Conservation (phyloP, 2,797 vertebrate genomes). For the Manis pentadactyla region DNA sequence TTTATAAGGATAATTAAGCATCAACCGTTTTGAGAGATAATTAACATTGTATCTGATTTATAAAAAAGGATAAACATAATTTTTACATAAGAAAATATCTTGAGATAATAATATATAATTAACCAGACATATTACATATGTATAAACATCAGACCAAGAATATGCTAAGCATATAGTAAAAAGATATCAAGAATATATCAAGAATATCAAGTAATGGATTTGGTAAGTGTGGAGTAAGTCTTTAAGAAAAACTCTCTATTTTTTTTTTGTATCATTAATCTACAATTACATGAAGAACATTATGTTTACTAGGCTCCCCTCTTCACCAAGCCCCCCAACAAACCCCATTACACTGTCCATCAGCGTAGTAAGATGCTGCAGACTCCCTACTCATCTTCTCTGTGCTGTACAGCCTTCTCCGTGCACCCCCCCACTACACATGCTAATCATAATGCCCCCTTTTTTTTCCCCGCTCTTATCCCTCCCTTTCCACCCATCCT, state of each 20-base stretch:
- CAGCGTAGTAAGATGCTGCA: too few relatives aligned
- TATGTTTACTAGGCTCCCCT: too few relatives aligned
- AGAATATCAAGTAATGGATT: neutral
- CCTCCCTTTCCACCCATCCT: too few relatives aligned
- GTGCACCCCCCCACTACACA: too few relatives aligned
- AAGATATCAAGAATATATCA: neutral
- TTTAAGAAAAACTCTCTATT: neutral
- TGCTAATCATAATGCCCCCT: too few relatives aligned
- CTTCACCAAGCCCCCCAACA: too few relatives aligned
- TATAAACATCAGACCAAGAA: neutral
- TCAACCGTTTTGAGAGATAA: neutral
- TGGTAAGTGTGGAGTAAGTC: neutral
- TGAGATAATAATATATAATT: neutral
- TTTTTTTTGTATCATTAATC: too few relatives aligned
- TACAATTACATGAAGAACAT: too few relatives aligned
- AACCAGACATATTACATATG: neutral
- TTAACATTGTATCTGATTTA: neutral
- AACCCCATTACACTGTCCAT: too few relatives aligned
- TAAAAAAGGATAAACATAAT: neutral
- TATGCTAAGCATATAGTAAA: neutral
- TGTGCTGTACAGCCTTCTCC: too few relatives aligned
- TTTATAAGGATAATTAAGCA: neutral
- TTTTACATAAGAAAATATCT: neutral
- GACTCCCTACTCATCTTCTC: too few relatives aligned
- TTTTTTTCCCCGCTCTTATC: too few relatives aligned